A percentile compares a stretch with the other conserved stretches of the same genome.
Conservation (phyloP, 2,888 invertebrate genomes). For the Mimumesa dahlbomi region DNA sequence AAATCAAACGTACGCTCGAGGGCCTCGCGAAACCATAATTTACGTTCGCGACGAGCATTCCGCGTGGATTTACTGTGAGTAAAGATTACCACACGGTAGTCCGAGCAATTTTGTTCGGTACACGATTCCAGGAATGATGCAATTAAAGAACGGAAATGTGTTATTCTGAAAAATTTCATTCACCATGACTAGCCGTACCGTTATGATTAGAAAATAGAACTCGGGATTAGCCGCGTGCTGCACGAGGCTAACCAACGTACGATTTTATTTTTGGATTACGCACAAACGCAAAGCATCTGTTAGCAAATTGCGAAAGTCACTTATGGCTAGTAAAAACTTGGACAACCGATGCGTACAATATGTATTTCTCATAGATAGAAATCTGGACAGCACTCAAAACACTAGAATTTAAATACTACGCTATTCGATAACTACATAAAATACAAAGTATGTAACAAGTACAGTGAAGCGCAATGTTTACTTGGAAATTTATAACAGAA, state of each 20-base stretch:
- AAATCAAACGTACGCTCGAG: background rate
- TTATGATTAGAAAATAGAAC: conserved; percentile 52
- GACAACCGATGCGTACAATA: conserved; percentile 5
- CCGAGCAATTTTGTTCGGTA: too few relatives aligned
- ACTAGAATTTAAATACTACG: too few relatives aligned
- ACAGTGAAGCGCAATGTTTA: too few relatives aligned
- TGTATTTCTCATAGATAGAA: background rate
- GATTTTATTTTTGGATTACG: conserved; percentile 59
- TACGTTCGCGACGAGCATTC: too few relatives aligned
- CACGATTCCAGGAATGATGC: background rate
- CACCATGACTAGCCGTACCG: conserved; percentile 12
- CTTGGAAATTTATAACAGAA: too few relatives aligned
- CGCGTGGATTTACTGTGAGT: too few relatives aligned
- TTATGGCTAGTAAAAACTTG: conserved; percentile 5
- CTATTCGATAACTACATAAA: too few relatives aligned
- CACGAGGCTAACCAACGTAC: conserved; percentile 30
- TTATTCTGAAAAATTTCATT: conserved; percentile 1
- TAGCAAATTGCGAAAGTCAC: conserved; percentile 46
- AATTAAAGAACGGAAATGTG: background rate
- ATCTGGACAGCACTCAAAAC: too few relatives aligned
- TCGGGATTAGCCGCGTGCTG: conserved; percentile 13
- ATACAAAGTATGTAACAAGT: too few relatives aligned
- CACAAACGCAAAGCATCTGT: conserved; percentile 41
- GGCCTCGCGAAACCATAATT: too few relatives aligned
- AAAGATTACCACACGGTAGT: too few relatives aligned